Evolutionary conservation across 2,797 vertebrate genomes (phyloP).

Genomic region (Ispidina picta): DNA sequence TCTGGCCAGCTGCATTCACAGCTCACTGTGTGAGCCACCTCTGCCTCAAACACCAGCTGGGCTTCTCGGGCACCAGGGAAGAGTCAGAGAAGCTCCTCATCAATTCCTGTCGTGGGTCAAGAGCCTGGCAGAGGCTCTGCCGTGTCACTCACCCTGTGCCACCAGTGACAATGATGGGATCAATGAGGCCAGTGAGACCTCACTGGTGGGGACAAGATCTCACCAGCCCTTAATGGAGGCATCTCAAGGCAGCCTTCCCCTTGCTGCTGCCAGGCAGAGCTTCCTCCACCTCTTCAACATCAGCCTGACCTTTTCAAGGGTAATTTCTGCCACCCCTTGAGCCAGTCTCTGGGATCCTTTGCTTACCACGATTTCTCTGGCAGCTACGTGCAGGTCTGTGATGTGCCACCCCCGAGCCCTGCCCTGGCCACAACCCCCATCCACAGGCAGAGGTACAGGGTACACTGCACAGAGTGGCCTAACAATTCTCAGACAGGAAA

Average conservation of each 20-base stretch:
- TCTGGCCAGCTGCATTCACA: background rate
- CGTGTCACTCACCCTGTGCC: background rate
- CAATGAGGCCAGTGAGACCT: background rate
- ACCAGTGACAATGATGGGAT: background rate
- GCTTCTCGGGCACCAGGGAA: background rate
- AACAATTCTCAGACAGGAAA: background rate
- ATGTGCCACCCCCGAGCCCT: background rate
- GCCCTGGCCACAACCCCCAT: background rate
- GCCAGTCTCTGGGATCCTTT: background rate
- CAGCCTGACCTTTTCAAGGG: background rate
- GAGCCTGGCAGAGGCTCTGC: background rate
- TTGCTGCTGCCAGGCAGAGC: background rate
- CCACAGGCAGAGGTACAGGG: background rate
- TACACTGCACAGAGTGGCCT: accelerated
- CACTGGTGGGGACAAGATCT: background rate
- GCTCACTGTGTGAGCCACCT: background rate
- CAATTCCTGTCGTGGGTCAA: background rate
- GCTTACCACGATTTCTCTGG: accelerated
- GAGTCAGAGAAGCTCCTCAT: background rate
- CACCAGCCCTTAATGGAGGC: background rate
- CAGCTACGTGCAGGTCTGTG: background rate
- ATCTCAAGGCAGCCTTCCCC: background rate
- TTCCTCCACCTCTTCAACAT: background rate
- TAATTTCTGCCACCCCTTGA: background rate
- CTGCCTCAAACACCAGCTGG: background rate